phyloP scores from a whole-genome alignment of 2,888 invertebrate species.

The Melipona bicolor region DNA sequence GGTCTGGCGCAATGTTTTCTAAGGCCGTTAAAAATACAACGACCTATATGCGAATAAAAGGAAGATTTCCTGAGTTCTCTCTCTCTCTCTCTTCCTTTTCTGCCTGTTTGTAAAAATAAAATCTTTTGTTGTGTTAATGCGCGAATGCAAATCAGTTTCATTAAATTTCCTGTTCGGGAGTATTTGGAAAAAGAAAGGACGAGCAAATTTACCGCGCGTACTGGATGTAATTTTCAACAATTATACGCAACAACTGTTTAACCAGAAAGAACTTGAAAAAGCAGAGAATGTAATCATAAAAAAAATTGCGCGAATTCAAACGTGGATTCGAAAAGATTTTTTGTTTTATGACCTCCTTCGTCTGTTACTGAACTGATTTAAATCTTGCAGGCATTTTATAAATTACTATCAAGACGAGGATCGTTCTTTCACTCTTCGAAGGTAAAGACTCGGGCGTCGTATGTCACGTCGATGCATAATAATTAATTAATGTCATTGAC shows the following conservation, averaged over 20 bases:
- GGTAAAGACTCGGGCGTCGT: not conserved
- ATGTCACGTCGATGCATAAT: too few relatives aligned
- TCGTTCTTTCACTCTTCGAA: not conserved
- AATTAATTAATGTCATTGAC: too few relatives aligned
- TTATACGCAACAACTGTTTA: not conserved
- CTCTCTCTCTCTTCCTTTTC: not conserved
- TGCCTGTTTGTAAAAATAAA: not conserved
- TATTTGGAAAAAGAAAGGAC: not conserved
- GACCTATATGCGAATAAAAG: conserved; percentile 11
- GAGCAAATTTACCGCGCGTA: not conserved
- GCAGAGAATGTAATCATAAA: not conserved
- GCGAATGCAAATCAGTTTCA: not conserved
- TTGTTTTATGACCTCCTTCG: not conserved
- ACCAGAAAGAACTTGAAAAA: not conserved
- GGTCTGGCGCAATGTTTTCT: conserved; percentile 16
- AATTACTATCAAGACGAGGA: not conserved
- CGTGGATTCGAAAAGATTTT: not conserved
- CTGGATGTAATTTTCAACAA: not conserved
- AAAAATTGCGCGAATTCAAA: not conserved
- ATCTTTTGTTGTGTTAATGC: not conserved
- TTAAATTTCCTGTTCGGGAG: not conserved
- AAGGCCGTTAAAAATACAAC: conserved; percentile 23
- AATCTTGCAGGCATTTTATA: not conserved
- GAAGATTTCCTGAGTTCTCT: not conserved
- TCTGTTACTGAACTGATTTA: not conserved